Base-by-base conservation (phyloP, 2,797 vertebrate genomes). In the Gastrophryne carolinensis region DNA sequence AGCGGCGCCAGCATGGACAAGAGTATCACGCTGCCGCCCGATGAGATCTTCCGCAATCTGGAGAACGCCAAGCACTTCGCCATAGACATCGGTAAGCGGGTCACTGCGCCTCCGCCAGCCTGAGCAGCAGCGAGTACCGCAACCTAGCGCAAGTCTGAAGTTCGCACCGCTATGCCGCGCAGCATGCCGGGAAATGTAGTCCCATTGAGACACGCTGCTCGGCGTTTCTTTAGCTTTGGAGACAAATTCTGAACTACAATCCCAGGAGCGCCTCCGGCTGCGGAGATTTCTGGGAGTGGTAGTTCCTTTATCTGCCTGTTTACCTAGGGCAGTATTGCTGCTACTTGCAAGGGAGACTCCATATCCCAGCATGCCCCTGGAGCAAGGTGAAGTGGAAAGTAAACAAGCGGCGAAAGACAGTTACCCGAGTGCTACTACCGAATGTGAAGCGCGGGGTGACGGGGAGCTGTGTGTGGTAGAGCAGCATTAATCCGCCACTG, bases 11-110 rank as follows among this genome's bases (percentile, higher is more conserved):
- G 93, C 80, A 91, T 98, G 92, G 97, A 98, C 83, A 98, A 96
- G 87, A 98, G 97, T 93, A 98, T 98, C 79, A 96, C 88, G 37
- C 93, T 98, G 9, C 97, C 97, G 23, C 94, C 97, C 0, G 95
- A 98, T 82, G 96, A 98, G 69, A 97, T 98, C 82, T 98, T 98
- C 82, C 95, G 96, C 41, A 98, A 98, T 79, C 83, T 98, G 84
- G 97, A 98, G 81, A 98, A 98, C 83, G 97, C 96, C 68, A 98
- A 98, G 87, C 92, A 95, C 78, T 98, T 98, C 88, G 97, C 97
- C 65, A 98, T 98, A 81, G 96, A 98, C 81, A 98, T 98, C 90
- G 96, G 97, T 98, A 92, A 79, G 65, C 24, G 30, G 1, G 4
- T 23, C 19, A 17, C 29, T 65, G 1, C 34, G 49, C 1, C 23